Conservation (phyloP, 1,140 invertebrate species). For the Apis cerana region DNA sequence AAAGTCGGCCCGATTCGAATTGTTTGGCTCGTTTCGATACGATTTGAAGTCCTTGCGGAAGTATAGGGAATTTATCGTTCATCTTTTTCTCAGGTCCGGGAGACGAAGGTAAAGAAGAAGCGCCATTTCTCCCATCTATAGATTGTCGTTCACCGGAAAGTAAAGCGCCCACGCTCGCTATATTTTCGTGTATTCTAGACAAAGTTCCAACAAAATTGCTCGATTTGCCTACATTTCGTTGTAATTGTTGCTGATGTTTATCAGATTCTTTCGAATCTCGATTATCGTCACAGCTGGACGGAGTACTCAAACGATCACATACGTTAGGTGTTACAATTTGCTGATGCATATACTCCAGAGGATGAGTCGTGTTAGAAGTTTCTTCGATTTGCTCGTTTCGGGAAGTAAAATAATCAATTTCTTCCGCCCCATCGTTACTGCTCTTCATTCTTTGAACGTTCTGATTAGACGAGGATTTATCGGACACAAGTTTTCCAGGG, state of each 20-base stretch:
- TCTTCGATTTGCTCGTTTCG: slow-evolving; percentile 52
- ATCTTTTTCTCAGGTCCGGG: slow-evolving; percentile 74
- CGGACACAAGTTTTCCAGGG: slow-evolving; percentile 28
- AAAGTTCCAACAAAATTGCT: slow-evolving; percentile 83
- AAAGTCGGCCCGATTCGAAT: slow-evolving; percentile 84
- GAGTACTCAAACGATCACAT: not conserved
- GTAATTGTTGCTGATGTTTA: slow-evolving; percentile 23
- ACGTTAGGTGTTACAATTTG: not conserved
- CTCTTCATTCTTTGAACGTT: slow-evolving; percentile 76
- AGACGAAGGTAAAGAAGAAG: slow-evolving; percentile 75
- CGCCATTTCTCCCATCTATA: slow-evolving; percentile 71
- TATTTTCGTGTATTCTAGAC: slow-evolving; percentile 85
- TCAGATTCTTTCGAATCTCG: slow-evolving; percentile 7
- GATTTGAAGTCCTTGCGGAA: slow-evolving; percentile 83
- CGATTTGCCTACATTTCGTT: slow-evolving; percentile 69
- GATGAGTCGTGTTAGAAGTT: slow-evolving; percentile 23
- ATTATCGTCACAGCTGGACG: slow-evolving; percentile 30
- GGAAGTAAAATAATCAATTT: slow-evolving; percentile 59
- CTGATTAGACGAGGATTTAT: slow-evolving; percentile 75
- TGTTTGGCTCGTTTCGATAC: slow-evolving; percentile 88
- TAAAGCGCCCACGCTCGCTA: slow-evolving; percentile 68
- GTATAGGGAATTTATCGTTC: slow-evolving; percentile 81
- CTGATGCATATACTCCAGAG: slow-evolving; percentile 40
- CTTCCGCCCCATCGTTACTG: slow-evolving; percentile 68
- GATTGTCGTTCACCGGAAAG: slow-evolving; percentile 52